These are phyloP conservation scores for Fistularia tabacaria DNA, from an alignment of 2,797 vertebrate species.

Conservation along the genomic window DNA sequence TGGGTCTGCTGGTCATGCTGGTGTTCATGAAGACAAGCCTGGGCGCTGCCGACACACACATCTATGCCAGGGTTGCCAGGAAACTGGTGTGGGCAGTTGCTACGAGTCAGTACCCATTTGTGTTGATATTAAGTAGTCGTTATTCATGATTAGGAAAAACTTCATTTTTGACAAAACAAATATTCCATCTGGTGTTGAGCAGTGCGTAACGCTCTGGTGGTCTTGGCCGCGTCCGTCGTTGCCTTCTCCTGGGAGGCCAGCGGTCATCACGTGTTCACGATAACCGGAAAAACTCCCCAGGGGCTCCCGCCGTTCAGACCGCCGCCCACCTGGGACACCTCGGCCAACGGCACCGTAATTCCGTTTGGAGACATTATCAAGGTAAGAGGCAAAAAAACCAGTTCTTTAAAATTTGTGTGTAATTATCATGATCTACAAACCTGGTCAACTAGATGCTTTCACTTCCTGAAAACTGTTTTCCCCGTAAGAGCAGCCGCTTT, in stretches of 20 bases:
- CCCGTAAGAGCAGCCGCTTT: background rate
- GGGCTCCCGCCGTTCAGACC: conserved; percentile 81
- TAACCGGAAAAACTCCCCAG: conserved; percentile 80
- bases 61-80: conserved; percentile 58
- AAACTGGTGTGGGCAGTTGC: conserved; percentile 77
- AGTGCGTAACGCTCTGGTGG: conserved; percentile 89
- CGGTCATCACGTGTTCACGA: conserved; percentile 76
- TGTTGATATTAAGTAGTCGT: no score
- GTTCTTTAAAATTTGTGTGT: background rate
- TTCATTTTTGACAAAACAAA: background rate
- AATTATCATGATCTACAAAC: no score
- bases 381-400: conserved; percentile 38
- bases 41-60: conserved; percentile 17
- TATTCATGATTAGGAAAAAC: no score
- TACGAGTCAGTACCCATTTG: conserved; percentile 74
- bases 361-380: conserved; percentile 77
- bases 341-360: conserved; percentile 74
- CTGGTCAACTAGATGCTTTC: conserved; percentile 3
- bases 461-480: conserved; percentile 11
- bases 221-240: conserved; percentile 79
- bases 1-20: conserved; percentile 73
- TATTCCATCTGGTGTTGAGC: conserved; percentile 10
- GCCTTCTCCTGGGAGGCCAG: conserved; percentile 79
- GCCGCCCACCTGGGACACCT: conserved; percentile 77
- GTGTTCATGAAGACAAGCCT: conserved; percentile 75